These are phyloP conservation scores for Geococcyx californianus DNA, from an alignment of 2,113 vertebrate genomes.

Conservation along the genomic window DNA sequence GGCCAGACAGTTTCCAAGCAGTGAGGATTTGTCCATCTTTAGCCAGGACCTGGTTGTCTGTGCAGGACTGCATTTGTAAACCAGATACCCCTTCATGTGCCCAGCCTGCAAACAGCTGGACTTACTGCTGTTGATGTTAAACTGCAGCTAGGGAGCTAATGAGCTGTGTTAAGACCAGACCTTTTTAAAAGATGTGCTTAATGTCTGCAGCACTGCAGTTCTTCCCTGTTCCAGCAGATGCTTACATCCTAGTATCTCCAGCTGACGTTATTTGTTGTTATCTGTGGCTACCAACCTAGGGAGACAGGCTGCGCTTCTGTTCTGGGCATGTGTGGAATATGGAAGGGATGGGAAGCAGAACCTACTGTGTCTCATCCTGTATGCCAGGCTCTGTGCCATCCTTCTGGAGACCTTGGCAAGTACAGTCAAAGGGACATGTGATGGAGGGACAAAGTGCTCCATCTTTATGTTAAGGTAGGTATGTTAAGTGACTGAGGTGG, in stretches of 20 bases:
- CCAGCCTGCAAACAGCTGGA: background rate
- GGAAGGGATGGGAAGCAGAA: background rate
- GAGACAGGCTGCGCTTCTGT: background rate
- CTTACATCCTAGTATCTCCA: background rate
- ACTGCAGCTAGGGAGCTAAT: background rate
- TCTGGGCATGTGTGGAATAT: background rate
- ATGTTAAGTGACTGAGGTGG: background rate
- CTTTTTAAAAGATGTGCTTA: background rate
- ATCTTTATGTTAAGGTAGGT: background rate
- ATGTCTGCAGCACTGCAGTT: background rate
- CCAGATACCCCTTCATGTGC: background rate
- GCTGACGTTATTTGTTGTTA: background rate
- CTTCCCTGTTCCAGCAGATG: background rate
- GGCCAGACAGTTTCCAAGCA: background rate
- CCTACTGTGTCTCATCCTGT: background rate
- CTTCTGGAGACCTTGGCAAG: background rate
- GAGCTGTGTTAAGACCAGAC: background rate
- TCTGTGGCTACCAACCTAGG: background rate
- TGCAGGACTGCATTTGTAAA: background rate
- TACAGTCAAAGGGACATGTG: accelerated
- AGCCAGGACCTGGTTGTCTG: background rate
- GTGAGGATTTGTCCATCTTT: background rate
- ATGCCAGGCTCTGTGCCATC: background rate
- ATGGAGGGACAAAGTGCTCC: accelerated
- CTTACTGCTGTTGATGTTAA: background rate